Percentiles rank a stretch among this genome's conserved stretches.
Evolutionary conservation across 2,888 invertebrate genomes (phyloP).

Genomic region (Trissoscelio sp.): DNA sequence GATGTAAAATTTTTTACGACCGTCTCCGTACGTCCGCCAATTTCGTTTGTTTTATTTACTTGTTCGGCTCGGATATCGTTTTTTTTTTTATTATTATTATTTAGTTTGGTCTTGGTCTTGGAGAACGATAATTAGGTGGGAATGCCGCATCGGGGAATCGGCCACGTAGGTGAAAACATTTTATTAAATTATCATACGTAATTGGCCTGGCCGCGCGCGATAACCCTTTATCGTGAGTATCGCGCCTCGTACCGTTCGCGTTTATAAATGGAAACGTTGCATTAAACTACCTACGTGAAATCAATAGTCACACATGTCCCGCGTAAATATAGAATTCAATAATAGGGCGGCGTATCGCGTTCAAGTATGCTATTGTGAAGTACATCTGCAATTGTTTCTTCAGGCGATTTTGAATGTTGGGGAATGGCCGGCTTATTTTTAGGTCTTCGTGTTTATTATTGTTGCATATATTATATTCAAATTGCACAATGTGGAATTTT

Average conservation of each 20-base stretch:
- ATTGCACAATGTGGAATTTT: no score
- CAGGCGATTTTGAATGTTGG: no score
- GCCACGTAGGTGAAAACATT: constrained; percentile 56
- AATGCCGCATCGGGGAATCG: constrained; percentile 33
- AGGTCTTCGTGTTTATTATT: no score
- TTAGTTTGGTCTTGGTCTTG: neutral
- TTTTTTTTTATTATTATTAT: neutral
- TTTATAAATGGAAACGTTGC: constrained; percentile 58
- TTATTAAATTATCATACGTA: constrained; percentile 64
- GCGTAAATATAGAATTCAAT: constrained; percentile 60
- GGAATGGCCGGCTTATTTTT: no score
- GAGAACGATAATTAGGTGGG: constrained; percentile 60
- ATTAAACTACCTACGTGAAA: constrained; percentile 56
- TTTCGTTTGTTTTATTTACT: constrained; percentile 32
- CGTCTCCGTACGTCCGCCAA: constrained; percentile 31
- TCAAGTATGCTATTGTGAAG: constrained; percentile 6
- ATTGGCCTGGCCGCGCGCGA: constrained; percentile 54
- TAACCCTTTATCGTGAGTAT: constrained; percentile 63
- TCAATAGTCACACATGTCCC: constrained; percentile 58
- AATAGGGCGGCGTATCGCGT: constrained; percentile 16
- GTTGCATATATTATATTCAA: no score
- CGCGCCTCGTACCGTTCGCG: constrained; percentile 32
- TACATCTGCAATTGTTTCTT: no score
- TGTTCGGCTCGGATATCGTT: neutral
- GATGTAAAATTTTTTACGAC: constrained; percentile 57